Evolutionary conservation across 2,888 invertebrate species (phyloP), one percentile per base, ranked within the genome.

Genomic region (Elmis aenea): DNA sequence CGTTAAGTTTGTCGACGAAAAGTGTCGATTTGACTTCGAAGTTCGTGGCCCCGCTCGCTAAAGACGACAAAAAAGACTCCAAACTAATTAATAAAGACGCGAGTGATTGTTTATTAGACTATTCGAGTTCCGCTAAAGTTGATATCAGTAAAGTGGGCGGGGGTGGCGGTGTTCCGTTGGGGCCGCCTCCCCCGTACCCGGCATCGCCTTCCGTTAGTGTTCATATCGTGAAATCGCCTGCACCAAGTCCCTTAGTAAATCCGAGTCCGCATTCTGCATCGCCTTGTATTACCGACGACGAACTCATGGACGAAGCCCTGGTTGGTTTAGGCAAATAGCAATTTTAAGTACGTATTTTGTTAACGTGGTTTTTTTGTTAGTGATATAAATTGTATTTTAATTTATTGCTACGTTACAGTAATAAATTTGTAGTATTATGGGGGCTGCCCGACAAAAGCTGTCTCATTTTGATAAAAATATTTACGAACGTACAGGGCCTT

Each of bases 231-330:
- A 85, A 85, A 60, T 83, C 84, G 34, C 85, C 85, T 2, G 83
- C 82, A 8, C 82, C 83, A 0, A 80, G 82, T 26, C 81, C 83
- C 0, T 69, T 81, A 22, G 68, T 76, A 23, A 77, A 78, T 28
- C 79, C 81, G 3, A 83, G 85, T 3, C 76, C 77, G 1, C 75
- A 74, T 51, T 76, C 84, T 13, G 79, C 78, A 50, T 85, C 86
- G 3, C 85, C 87, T 10, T 83, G 85, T 54, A 84, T 86, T 52
- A 86, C 89, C 26, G 91, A 91, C 59, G 91, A 92, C 64, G 91
- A 91, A 58, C 77, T 90, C 11, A 89, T 89, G 85, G 89, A 91
- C 64, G 89, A 88, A 62, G 88, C 88, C 3, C 69, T 90, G 28
- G 83, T 86, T 31, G 85, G 85, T 5, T 75, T 83, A 55, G 83